Evolutionary conservation across 2,797 vertebrate genomes (phyloP), one percentile per base, ranked within the genome.

Genomic region (Lithobates pipiens): DNA sequence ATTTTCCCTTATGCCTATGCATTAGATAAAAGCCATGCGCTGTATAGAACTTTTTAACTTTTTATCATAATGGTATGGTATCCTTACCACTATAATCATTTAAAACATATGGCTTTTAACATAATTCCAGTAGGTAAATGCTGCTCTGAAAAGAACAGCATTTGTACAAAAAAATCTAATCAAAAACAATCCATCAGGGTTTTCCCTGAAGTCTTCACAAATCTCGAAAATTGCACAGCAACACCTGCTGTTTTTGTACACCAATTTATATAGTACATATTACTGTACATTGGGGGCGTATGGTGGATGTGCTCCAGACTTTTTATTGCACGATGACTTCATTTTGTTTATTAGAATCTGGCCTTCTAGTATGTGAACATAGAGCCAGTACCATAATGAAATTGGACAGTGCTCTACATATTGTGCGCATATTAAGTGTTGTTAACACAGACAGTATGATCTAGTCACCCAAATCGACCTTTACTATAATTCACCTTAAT

Each of bases 261-360:
- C 70, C 72, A 73, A 65, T 32, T 61, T 82, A 63, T 82, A 74
- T 16, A 27, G 50, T 54, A 18, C 69, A 18, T 25, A 50, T 81
- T 81, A 81, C 80, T 73, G 69, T 82, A 74, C 80, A 74, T 74
- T 71, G 39, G 80, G 80, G 70, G 80, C 68, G 44, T 54, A 23
- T 29, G 11, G 78, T 11, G n/a, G 57, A 82, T 63, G 34, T 16
- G 25, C 69, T 82, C 25, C 44, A 80, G 70, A 32, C 68, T 36
- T 36, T 80, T 80, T 82, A 82, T 63, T 10, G 70, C 25, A 23
- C 25, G 54, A 61, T 61, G 70, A 82, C 54, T 25, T 79, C 63
- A 79, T 13, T 25, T 39, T 61, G 23, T 54, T 80, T 73, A 32
- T 80, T 61, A 72, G 69, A 72, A 50, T 42, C 5, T 71, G 44